phyloP scores from a whole-genome alignment of 2,888 invertebrate species.

The Corbicula japonica region DNA sequence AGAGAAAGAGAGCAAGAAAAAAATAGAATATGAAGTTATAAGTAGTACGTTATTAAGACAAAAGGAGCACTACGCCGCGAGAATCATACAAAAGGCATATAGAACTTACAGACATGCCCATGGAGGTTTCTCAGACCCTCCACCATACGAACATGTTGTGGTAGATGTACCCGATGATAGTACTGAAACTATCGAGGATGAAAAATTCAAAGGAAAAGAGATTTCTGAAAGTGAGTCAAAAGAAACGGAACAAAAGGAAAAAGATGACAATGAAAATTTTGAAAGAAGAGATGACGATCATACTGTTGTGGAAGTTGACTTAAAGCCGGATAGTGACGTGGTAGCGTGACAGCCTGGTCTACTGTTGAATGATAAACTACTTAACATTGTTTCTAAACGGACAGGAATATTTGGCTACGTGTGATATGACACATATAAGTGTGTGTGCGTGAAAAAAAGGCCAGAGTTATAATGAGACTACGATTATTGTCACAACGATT shows the following conservation, averaged over 20 bases:
- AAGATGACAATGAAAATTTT: constrained; percentile 22
- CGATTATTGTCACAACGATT: no score
- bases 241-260: constrained; percentile 26
- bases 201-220: constrained; percentile 45
- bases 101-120: constrained; percentile 89
- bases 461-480: no score
- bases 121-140: constrained; percentile 53
- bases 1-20: constrained; percentile 88
- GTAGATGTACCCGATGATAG: constrained; percentile 51
- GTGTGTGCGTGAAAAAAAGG: no score
- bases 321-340: constrained; percentile 82
- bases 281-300: constrained; percentile 53
- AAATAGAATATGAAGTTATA: constrained; percentile 96
- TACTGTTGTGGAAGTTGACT: constrained; percentile 79
- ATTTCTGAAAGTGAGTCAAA: constrained; percentile 48
- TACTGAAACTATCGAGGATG: constrained; percentile 84
- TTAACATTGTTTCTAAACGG: no score
- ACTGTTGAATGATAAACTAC: no score
- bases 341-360: constrained; percentile 74
- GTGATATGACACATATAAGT: no score
- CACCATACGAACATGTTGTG: constrained; percentile 70
- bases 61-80: constrained; percentile 98
- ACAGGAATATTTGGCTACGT: no score
- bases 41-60: constrained; percentile 98
- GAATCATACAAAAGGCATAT: constrained; percentile 98